Conservation (phyloP, 2,113 vertebrate species). For the Accipiter cooperii region DNA sequence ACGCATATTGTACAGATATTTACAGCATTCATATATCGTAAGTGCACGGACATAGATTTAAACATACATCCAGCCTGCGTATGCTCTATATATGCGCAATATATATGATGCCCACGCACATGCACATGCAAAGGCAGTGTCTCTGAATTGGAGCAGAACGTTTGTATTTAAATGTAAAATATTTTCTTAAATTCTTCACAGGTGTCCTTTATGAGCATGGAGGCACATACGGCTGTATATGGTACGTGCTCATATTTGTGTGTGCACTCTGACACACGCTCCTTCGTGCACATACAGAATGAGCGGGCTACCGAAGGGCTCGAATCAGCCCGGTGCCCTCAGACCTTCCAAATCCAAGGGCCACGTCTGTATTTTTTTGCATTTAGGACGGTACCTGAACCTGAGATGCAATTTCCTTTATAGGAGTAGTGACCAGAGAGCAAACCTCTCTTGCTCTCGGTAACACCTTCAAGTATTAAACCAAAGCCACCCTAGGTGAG, state of each 20-base stretch:
- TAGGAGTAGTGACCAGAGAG: not conserved
- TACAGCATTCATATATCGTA: not conserved
- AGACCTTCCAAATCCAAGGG: not conserved
- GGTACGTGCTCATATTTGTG: rapidly evolving
- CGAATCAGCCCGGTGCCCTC: not conserved
- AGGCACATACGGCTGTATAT: rapidly evolving
- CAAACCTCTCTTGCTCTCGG: not conserved
- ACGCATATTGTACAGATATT: not conserved
- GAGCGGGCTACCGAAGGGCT: not conserved
- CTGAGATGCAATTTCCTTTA: not conserved
- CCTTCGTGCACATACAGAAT: rapidly evolving
- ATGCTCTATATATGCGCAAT: not conserved
- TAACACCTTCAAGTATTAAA: not conserved
- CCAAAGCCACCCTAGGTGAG: not conserved
- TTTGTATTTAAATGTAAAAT: not conserved
- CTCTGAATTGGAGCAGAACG: not conserved
- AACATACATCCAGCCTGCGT: not conserved
- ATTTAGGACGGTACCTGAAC: not conserved
- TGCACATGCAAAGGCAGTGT: not conserved
- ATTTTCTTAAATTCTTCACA: not conserved
- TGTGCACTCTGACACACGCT: rapidly evolving
- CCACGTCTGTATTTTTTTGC: not conserved
- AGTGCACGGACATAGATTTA: not conserved
- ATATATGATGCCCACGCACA: not conserved
- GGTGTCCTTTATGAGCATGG: rapidly evolving